Percentiles rank a stretch among this genome's conserved stretches.
Conservation (phyloP, 2,888 invertebrate species). For the Hyles lineata region DNA sequence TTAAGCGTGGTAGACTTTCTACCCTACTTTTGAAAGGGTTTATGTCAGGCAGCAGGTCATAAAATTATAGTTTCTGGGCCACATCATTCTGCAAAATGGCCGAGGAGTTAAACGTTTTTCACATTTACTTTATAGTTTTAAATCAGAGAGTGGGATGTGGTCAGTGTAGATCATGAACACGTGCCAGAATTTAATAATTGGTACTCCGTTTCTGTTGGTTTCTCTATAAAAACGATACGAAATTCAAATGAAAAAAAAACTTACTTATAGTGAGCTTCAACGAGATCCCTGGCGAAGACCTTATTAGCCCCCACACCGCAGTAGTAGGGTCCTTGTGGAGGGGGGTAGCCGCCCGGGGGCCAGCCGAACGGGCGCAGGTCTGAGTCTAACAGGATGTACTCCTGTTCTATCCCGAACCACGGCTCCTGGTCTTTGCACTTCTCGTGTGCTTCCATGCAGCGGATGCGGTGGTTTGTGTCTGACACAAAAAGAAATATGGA, state of each 20-base stretch:
- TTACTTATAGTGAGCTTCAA: constrained; percentile 95
- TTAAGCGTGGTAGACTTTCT: too few relatives aligned
- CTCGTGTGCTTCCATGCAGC: constrained; percentile 90
- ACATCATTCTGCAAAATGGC: too few relatives aligned
- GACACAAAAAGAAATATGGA: constrained; percentile 42
- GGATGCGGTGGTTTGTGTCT: constrained; percentile 90
- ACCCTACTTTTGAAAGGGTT: too few relatives aligned
- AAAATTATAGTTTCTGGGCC: too few relatives aligned
- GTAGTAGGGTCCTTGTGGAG: constrained; percentile 98
- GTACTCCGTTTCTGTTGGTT: too few relatives aligned
- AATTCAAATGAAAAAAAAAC: background rate
- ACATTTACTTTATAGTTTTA: too few relatives aligned
- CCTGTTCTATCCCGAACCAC: constrained; percentile 98
- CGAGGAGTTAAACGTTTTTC: too few relatives aligned
- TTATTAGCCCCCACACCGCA: constrained; percentile 98
- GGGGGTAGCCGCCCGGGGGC: constrained; percentile 97
- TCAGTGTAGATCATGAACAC: too few relatives aligned
- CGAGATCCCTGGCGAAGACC: constrained; percentile 97
- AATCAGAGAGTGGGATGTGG: too few relatives aligned
- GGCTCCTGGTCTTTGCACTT: constrained; percentile 89
- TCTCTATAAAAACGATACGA: too few relatives aligned
- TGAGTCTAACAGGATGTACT: constrained; percentile 94
- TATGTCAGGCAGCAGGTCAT: too few relatives aligned
- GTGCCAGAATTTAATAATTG: too few relatives aligned
- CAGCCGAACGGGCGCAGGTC: constrained; percentile 95